phyloP scores from a whole-genome alignment of 2,113 vertebrate species.

The Callipepla squamata region DNA sequence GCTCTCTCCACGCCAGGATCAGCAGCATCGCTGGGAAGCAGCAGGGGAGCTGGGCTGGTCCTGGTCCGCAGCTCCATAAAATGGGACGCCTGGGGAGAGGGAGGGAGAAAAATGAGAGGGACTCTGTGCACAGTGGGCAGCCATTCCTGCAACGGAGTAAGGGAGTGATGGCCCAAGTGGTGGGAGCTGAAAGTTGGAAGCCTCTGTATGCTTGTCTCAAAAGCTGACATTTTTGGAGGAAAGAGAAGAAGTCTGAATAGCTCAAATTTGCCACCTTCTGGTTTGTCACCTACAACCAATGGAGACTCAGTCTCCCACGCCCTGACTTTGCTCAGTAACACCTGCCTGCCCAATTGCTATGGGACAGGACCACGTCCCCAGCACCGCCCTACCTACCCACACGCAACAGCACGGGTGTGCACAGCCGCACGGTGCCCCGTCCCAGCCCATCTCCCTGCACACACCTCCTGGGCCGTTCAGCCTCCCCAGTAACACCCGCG shows the following conservation, averaged over 20 bases:
- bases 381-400: accelerated
- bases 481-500: accelerated
- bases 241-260: neutral
- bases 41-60: conserved; percentile 10
- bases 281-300: neutral
- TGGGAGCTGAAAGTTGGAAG: neutral
- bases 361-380: accelerated
- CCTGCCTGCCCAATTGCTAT: neutral
- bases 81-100: conserved; percentile 45
- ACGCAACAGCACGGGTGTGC: neutral
- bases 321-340: accelerated
- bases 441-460: neutral
- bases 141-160: accelerated
- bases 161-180: accelerated
- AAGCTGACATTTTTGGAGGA: neutral
- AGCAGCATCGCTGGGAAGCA: conserved; percentile 45
- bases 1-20: neutral
- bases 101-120: neutral
- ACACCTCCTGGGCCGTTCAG: neutral
- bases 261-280: neutral
- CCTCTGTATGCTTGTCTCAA: neutral
- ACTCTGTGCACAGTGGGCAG: neutral
- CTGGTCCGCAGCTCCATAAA: conserved; percentile 72
- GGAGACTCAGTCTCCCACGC: neutral
- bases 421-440: neutral